phyloP scores from a whole-genome alignment of 1,140 invertebrate genomes.

The Halictus rubicundus region DNA sequence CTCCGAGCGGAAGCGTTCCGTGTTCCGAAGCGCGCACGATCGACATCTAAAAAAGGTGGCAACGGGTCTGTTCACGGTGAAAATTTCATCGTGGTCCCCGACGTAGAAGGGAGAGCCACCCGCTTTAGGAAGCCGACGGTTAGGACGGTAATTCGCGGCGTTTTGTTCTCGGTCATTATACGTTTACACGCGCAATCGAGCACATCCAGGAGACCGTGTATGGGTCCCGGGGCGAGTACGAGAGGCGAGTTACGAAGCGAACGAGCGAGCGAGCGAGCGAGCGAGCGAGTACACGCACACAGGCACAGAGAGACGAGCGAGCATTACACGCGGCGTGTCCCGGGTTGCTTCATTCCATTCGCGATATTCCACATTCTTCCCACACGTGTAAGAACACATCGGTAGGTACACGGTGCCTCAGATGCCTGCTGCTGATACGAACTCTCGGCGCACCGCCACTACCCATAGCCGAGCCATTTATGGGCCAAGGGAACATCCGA shows the following conservation, averaged over 20 bases:
- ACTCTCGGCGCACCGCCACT: slow-evolving; percentile 53
- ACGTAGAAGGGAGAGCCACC: neutral
- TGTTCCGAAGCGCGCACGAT: neutral
- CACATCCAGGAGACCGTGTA: slow-evolving; percentile 46
- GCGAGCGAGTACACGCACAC: slow-evolving; percentile 24
- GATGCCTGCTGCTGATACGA: slow-evolving; percentile 76
- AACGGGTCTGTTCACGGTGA: neutral
- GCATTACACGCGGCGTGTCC: slow-evolving; percentile 61
- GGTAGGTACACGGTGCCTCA: slow-evolving; percentile 69
- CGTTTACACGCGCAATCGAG: slow-evolving; percentile 55
- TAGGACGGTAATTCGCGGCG: slow-evolving; percentile 53
- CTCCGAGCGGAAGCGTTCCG: too few relatives aligned
- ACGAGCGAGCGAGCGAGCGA: neutral
- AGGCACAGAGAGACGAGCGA: slow-evolving; percentile 27
- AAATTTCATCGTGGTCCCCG: neutral
- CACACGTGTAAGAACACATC: slow-evolving; percentile 77
- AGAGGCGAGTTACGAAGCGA: too few relatives aligned
- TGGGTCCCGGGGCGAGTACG: neutral
- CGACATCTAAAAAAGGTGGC: neutral
- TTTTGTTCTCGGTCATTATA: slow-evolving; percentile 62
- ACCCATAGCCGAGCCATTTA: slow-evolving; percentile 72
- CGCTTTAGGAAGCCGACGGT: slow-evolving; percentile 45
- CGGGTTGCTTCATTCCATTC: slow-evolving; percentile 76
- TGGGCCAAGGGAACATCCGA: slow-evolving; percentile 73
- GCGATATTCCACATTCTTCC: slow-evolving; percentile 80